phyloP scores from a whole-genome alignment of 1,140 invertebrate genomes.

The Leucophenga varia region DNA sequence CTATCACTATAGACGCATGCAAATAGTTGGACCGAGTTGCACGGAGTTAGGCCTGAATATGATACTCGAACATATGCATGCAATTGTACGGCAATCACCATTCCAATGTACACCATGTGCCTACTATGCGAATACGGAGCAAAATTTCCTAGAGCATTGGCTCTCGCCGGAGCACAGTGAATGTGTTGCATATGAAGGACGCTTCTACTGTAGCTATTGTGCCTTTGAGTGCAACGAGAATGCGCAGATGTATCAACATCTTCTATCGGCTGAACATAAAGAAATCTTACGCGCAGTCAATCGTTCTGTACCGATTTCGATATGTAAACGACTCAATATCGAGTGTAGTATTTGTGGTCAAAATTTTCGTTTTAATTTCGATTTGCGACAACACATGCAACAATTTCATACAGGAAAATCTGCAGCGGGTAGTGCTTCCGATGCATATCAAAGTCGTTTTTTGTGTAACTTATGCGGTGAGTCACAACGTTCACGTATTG shows the following conservation, averaged over 20 bases:
- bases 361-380: constrained; percentile 70
- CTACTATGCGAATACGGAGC: constrained; percentile 79
- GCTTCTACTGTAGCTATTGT: constrained; percentile 75
- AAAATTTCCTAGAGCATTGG: constrained; percentile 76
- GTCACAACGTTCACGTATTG: constrained; percentile 63
- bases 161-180: constrained; percentile 68
- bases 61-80: constrained; percentile 75
- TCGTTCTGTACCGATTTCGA: constrained; percentile 76
- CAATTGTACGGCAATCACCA: constrained; percentile 75
- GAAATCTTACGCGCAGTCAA: constrained; percentile 74
- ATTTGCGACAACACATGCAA: constrained; percentile 69
- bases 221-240: constrained; percentile 69
- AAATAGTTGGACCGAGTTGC: constrained; percentile 49
- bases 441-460: constrained; percentile 67
- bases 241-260: constrained; percentile 69
- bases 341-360: constrained; percentile 66
- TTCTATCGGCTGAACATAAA: constrained; percentile 67
- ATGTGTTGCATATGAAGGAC: too few species aligned
- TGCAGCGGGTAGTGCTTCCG: constrained; percentile 59
- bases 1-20: constrained; percentile 74
- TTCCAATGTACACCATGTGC: constrained; percentile 81
- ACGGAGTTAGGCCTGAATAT: constrained; percentile 44
- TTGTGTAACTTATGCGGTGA: constrained; percentile 63
- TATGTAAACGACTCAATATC: constrained; percentile 67
- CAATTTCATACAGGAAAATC: constrained; percentile 22